Conservation (phyloP, 2,888 invertebrate species). For the Cryptophagus acutangulus region DNA sequence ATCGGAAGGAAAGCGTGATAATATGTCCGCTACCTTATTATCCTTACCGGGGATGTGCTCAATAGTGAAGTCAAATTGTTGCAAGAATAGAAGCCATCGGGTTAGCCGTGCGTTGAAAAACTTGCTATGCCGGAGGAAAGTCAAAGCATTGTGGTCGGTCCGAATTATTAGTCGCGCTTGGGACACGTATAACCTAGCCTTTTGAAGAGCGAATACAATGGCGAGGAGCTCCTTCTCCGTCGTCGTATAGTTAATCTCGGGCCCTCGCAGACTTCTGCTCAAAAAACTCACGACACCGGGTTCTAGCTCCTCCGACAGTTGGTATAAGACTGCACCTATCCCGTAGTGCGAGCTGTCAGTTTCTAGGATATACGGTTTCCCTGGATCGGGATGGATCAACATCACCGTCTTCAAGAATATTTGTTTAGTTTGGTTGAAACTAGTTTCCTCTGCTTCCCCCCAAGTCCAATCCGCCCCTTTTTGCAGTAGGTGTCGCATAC, state of each 20-base stretch:
- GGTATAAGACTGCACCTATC: conserved; percentile 14
- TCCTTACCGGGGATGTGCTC: conserved; percentile 15
- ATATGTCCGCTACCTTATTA: conserved; percentile 16
- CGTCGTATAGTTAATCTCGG: conserved; percentile 19
- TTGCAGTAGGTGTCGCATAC: conserved; percentile 14
- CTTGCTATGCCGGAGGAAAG: conserved; percentile 17
- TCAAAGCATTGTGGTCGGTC: conserved; percentile 20
- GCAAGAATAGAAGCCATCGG: conserved; percentile 16
- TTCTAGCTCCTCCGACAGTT: conserved; percentile 11
- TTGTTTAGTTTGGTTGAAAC: conserved; percentile 9
- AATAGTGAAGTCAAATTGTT: conserved; percentile 14
- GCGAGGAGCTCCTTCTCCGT: conserved; percentile 23
- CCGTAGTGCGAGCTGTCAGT: conserved; percentile 13
- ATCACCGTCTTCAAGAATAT: conserved; percentile 13
- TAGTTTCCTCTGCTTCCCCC: conserved; percentile 9
- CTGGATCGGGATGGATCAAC: conserved; percentile 12
- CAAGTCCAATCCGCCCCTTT: conserved; percentile 14
- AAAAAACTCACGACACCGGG: conserved; percentile 17
- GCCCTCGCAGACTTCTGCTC: conserved; percentile 13
- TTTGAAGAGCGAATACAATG: conserved; percentile 15
- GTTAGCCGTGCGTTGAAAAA: conserved; percentile 18
- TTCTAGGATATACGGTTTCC: conserved; percentile 8
- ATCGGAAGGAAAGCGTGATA: conserved; percentile 14
- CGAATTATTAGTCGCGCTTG: conserved; percentile 13
- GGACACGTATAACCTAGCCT: conserved; percentile 14